These are phyloP conservation scores for Bagarius yarrelli DNA, from an alignment of 2,113 vertebrate species.

Conservation along the genomic window DNA sequence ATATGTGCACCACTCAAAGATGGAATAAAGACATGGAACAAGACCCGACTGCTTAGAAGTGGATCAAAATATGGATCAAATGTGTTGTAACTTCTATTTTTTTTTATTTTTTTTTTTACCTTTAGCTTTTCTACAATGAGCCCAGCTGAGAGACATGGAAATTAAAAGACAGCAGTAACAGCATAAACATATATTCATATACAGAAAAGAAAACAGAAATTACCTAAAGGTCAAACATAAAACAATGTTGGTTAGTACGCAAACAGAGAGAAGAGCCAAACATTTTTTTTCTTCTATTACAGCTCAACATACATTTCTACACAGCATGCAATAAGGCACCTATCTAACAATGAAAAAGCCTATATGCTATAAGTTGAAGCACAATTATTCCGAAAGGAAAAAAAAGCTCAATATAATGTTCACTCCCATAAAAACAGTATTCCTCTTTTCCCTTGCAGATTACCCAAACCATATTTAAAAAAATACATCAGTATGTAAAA, in stretches of 20 bases:
- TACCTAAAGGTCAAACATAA: slow-evolving; percentile 70
- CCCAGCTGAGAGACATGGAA: slow-evolving; percentile 64
- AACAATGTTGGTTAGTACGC: slow-evolving; percentile 72
- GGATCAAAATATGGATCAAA: slow-evolving; percentile 69
- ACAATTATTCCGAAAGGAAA: slow-evolving; percentile 70
- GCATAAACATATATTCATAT: slow-evolving; percentile 73
- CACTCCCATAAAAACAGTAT: slow-evolving; percentile 74
- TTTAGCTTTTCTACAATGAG: slow-evolving; percentile 64
- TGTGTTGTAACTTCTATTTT: slow-evolving; percentile 59
- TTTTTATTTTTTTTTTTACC: slow-evolving; percentile 40
- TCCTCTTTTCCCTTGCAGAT: slow-evolving; percentile 72
- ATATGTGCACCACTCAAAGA: slow-evolving; percentile 74
- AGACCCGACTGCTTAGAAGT: slow-evolving; percentile 66
- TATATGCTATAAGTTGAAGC: slow-evolving; percentile 78
- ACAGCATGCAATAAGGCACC: slow-evolving; percentile 82
- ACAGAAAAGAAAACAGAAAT: slow-evolving; percentile 68
- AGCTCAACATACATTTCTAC: slow-evolving; percentile 77
- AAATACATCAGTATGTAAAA: slow-evolving; percentile 79
- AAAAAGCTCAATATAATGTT: slow-evolving; percentile 69
- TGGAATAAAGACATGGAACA: slow-evolving; percentile 70
- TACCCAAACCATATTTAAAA: slow-evolving; percentile 74
- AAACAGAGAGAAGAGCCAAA: slow-evolving; percentile 69
- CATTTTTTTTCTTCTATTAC: slow-evolving; percentile 66
- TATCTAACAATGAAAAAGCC: slow-evolving; percentile 79
- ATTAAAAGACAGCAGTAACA: slow-evolving; percentile 73